Evolutionary conservation across 2,888 invertebrate genomes (phyloP).

Genomic region (Pristionchus maxplancki): DNA sequence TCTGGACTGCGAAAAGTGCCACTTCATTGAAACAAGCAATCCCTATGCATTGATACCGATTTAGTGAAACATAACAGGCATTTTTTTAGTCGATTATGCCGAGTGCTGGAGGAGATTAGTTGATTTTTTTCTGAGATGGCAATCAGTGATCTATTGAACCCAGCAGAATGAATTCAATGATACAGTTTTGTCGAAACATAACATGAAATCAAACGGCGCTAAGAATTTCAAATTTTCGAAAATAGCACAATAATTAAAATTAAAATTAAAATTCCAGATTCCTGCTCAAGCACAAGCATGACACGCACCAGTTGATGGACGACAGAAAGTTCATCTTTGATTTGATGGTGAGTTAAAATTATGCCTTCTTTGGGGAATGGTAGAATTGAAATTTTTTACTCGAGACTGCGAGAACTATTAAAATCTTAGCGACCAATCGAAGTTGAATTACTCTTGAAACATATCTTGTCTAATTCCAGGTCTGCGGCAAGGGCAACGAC

Average conservation of each 20-base stretch:
- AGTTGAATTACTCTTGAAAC: background rate
- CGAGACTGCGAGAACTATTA: too few species aligned
- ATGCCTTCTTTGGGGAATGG: background rate
- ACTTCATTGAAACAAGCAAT: background rate
- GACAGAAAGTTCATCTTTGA: conserved; percentile 95
- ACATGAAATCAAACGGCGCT: too few species aligned
- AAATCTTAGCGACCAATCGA: background rate
- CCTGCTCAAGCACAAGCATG: conserved; percentile 96
- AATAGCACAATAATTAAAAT: background rate
- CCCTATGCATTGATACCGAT: too few species aligned
- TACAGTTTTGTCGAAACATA: background rate
- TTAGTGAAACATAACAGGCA: too few species aligned
- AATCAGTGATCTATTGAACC: background rate
- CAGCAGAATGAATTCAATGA: background rate
- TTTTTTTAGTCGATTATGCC: background rate
- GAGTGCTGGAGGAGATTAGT: too few species aligned
- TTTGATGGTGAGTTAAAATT: conserved; percentile 86
- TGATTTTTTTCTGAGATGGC: too few species aligned
- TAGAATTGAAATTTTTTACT: too few species aligned
- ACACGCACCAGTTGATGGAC: conserved; percentile 96
- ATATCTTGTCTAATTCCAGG: conserved; percentile 83
- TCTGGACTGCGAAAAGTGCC: too few species aligned
- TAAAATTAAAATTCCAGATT: conserved; percentile 82
- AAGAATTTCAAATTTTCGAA: background rate
- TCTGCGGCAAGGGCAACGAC: conserved; percentile 85